Conservation (phyloP, 2,888 invertebrate species). For the Macrophya annulata region DNA sequence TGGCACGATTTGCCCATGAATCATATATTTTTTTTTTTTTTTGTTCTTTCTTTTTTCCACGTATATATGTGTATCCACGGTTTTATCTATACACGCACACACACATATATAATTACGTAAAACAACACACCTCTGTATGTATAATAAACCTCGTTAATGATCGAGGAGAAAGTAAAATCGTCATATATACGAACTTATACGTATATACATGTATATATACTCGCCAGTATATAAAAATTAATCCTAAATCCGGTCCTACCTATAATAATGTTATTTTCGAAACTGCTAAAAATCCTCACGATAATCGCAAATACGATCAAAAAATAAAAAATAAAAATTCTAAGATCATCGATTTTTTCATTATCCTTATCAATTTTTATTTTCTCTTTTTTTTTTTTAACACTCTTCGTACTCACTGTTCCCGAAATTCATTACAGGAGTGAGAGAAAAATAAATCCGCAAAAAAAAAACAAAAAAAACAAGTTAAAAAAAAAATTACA, state of each 20-base stretch:
- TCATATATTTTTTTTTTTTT: neutral
- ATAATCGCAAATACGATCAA: no score
- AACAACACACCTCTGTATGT: neutral
- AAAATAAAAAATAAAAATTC: neutral
- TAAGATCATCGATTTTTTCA: no score
- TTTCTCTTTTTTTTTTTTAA: no score
- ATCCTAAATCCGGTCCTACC: no score
- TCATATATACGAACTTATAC: no score
- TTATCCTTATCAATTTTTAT: no score
- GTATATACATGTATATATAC: no score
- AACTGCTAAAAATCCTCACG: no score
- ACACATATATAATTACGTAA: neutral
- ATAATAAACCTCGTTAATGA: neutral
- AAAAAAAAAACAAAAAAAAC: no score
- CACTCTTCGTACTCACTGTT: neutral
- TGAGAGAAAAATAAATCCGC: neutral
- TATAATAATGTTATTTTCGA: no score
- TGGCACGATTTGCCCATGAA: neutral
- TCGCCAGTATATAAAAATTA: no score
- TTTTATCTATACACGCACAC: neutral
- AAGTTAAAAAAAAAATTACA: no score
- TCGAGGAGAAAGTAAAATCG: conserved; percentile 8
- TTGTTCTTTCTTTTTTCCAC: neutral
- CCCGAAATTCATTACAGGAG: conserved; percentile 35
- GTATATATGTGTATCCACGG: neutral